A percentile compares a stretch with the other conserved stretches of the same genome.
phyloP scores from a whole-genome alignment of 2,888 invertebrate species.

The Polylopha cassiicola region DNA sequence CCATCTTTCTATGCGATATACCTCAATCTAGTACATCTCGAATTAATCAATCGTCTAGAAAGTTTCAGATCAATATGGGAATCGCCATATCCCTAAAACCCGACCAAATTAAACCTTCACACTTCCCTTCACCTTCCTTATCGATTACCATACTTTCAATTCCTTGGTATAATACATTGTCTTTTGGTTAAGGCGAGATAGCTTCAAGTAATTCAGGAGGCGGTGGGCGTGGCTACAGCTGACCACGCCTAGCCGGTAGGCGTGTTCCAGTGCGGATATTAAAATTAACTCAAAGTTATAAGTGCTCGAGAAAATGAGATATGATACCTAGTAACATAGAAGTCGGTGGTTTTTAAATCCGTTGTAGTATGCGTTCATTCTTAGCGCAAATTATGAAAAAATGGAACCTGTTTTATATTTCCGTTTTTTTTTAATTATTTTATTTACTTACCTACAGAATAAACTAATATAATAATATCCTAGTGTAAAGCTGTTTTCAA shows the following conservation, averaged over 20 bases:
- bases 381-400: too few species aligned
- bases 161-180: constrained; percentile 55
- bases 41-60: constrained; percentile 72
- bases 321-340: too few species aligned
- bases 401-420: too few species aligned
- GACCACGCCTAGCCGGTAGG: constrained; percentile 59
- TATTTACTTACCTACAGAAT: too few species aligned
- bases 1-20: constrained; percentile 23
- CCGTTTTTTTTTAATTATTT: too few species aligned
- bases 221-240: constrained; percentile 55
- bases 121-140: constrained; percentile 32
- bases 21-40: constrained; percentile 33
- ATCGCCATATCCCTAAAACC: constrained; percentile 50
- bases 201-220: constrained; percentile 46
- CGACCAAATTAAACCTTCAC: constrained; percentile 33
- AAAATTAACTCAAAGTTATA: constrained; percentile 16
- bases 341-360: too few species aligned
- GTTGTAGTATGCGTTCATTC: too few species aligned
- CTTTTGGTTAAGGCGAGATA: constrained; percentile 47
- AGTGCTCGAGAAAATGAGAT: too few species aligned
- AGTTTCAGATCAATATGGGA: constrained; percentile 67
- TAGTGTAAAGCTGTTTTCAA: too few species aligned
- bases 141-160: constrained; percentile 35
- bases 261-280: constrained; percentile 40
- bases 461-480: too few species aligned